phyloP scores from a whole-genome alignment of 2,888 invertebrate genomes.

The Nemotelus pantherinus region DNA sequence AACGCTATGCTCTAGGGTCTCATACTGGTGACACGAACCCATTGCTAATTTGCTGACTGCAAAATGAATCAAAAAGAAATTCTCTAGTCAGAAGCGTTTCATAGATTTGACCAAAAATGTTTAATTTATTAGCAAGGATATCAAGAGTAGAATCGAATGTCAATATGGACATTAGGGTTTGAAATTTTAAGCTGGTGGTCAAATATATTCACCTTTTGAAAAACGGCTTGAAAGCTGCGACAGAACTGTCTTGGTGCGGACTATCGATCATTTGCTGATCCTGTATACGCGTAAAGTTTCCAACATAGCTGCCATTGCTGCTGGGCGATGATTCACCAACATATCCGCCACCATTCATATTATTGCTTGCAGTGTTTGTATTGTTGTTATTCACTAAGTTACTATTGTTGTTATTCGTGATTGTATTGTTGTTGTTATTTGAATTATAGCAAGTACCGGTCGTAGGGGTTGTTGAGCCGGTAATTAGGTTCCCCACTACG shows the following conservation, averaged over 20 bases:
- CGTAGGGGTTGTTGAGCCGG: constrained; percentile 70
- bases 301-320: constrained; percentile 53
- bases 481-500: constrained; percentile 77
- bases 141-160: not conserved
- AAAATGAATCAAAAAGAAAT: constrained; percentile 62
- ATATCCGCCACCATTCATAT: constrained; percentile 50
- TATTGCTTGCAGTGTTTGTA: constrained; percentile 52
- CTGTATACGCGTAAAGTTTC: constrained; percentile 56
- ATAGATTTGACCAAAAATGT: constrained; percentile 20
- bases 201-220: constrained; percentile 80
- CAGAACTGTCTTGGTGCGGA: constrained; percentile 61
- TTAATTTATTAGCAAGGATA: constrained; percentile 40
- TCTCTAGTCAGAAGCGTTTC: constrained; percentile 39
- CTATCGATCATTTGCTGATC: constrained; percentile 58
- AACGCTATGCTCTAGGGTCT: constrained; percentile 55
- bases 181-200: not conserved
- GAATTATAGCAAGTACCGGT: constrained; percentile 66
- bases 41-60: constrained; percentile 77
- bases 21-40: constrained; percentile 82
- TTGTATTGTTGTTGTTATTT: constrained; percentile 54
- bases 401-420: constrained; percentile 52
- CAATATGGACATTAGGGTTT: constrained; percentile 3
- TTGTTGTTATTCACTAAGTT: constrained; percentile 52
- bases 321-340: constrained; percentile 53
- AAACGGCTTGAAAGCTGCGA: constrained; percentile 86